These are phyloP conservation scores for Avahi laniger DNA, from an alignment of 2,797 vertebrate genomes.

Conservation along the genomic window DNA sequence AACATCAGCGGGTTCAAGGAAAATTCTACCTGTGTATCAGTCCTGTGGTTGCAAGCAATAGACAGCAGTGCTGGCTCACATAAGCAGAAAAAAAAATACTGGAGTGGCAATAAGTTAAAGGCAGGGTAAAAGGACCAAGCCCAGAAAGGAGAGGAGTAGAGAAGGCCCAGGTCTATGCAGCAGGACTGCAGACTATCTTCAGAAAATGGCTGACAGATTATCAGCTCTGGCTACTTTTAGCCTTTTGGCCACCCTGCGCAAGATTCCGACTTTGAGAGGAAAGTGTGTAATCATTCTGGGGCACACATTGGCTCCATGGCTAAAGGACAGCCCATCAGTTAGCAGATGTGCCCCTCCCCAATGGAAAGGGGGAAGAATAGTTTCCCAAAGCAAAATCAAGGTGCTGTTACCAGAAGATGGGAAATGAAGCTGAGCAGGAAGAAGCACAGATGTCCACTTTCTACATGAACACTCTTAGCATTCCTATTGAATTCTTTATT, in stretches of 20 bases:
- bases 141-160: background rate
- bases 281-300: background rate
- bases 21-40: background rate
- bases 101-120: background rate
- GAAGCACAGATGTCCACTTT: background rate
- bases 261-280: background rate
- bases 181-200: background rate
- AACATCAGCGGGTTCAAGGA: background rate
- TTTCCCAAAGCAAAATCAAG: background rate
- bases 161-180: background rate
- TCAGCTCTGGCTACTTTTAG: background rate
- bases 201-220: rapidly evolving
- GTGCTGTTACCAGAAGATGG: background rate
- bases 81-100: background rate
- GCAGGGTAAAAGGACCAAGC: background rate
- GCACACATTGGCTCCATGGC: background rate
- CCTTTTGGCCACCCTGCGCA: background rate
- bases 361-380: background rate
- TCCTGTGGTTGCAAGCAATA: background rate
- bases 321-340: background rate
- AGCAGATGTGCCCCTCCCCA: background rate
- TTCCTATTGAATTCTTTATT: background rate
- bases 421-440: background rate
- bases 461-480: background rate
- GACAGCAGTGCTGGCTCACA: background rate